phyloP scores from a whole-genome alignment of 2,888 invertebrate genomes.

The Elgonia sp. region DNA sequence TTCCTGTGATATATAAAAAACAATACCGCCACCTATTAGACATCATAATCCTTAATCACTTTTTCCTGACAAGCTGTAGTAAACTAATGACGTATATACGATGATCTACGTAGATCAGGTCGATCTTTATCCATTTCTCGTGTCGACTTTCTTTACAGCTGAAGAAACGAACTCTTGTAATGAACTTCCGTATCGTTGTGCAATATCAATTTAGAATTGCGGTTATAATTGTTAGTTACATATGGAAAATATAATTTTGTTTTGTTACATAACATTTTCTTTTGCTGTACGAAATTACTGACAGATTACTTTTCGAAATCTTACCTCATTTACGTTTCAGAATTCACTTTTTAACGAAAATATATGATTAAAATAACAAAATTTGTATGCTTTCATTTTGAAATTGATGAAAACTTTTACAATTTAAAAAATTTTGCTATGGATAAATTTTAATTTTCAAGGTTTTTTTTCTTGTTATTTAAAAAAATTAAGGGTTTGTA shows the following conservation, averaged over 20 bases:
- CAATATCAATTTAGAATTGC: slow-evolving; percentile 66
- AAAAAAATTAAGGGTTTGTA: too few species aligned
- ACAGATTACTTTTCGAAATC: slow-evolving; percentile 5
- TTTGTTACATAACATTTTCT: slow-evolving; percentile 36
- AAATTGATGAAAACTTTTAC: too few species aligned
- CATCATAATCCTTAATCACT: slow-evolving; percentile 53
- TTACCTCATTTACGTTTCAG: not conserved
- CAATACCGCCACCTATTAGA: slow-evolving; percentile 40
- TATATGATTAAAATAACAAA: not conserved
- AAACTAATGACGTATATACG: slow-evolving; percentile 47
- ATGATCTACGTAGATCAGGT: slow-evolving; percentile 51
- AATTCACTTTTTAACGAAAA: not conserved
- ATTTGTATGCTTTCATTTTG: too few species aligned
- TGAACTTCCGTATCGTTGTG: slow-evolving; percentile 68
- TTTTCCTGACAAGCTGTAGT: slow-evolving; percentile 48
- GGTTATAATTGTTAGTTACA: slow-evolving; percentile 60
- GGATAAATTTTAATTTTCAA: too few species aligned
- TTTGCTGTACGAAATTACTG: not conserved
- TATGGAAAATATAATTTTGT: slow-evolving; percentile 45
- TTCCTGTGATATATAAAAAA: slow-evolving; percentile 40
- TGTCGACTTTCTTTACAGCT: slow-evolving; percentile 58
- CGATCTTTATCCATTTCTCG: slow-evolving; percentile 37
- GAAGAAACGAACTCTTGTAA: slow-evolving; percentile 60
- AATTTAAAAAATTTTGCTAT: too few species aligned
- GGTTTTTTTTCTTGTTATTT: too few species aligned